Evolutionary conservation across 2,888 invertebrate species (phyloP), one percentile per base, ranked within the genome.

Genomic region (Macrosoma leucophasiata): DNA sequence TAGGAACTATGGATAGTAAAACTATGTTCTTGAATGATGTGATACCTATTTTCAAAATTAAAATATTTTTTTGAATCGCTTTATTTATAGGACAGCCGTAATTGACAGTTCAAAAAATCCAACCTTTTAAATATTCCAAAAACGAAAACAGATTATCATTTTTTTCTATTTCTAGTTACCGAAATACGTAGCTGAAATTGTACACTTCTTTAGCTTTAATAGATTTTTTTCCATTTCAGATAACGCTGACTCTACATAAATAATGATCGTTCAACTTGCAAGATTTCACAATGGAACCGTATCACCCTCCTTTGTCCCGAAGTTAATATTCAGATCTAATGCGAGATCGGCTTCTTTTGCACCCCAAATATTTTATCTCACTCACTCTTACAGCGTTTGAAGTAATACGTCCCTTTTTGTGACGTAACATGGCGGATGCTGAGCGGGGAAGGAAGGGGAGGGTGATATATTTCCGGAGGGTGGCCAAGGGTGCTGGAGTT

Each of bases 391-490:
- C 37, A 19, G 3, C 8, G 4, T 8, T n/a, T n/a, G n/a, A 17
- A 13, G 8, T 20, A 10, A 15, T 43, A 29, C 31, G 8, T 66
- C 59, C 45, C 51, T 68, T 58, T 17, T 37, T 27, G 46, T 34
- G 48, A 53, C 52, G 51, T 67, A 65, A 71, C 48, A 81, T 79
- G 77, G 81, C 74, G 79, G 81, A 78, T 76, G 77, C 74, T 76
- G 78, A 51, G 58, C 51, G 41, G 50, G 41, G 50, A 46, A 48
- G 51, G 56, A 50, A 53, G 50, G 57, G 58, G 52, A 52, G 58
- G 57, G 50, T 52, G 52, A 52, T 48, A 55, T 49, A 48, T 62
- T 68, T 67, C 64, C 63, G 64, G 55, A 69, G 72, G 70, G 72
- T 71, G 69, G 58, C 48, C 47, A 55, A 59, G 66, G 66, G 56